phyloP scores from a whole-genome alignment of 1,140 invertebrate species.

The Anagrus nilaparvatae region DNA sequence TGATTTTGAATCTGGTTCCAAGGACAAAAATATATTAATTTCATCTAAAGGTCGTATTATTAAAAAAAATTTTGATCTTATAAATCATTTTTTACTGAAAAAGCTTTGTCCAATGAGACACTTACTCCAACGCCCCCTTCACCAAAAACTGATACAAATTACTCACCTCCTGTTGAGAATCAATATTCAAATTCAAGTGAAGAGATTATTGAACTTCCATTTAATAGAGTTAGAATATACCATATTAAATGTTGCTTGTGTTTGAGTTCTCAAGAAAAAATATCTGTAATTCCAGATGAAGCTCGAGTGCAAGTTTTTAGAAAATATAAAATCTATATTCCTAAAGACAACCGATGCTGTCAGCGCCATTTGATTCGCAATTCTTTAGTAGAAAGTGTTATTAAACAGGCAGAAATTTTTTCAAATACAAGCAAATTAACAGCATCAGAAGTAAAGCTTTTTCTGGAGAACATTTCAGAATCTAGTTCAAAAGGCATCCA shows the following conservation, averaged over 20 bases:
- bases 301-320: constrained; percentile 2
- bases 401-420: not conserved
- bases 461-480: not conserved
- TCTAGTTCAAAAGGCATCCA: not conserved
- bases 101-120: no score
- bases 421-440: not conserved
- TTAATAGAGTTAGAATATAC: not conserved
- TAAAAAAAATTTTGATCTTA: no score
- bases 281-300: not conserved
- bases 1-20: no score
- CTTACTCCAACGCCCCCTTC: no score
- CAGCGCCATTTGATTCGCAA: not conserved
- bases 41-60: no score
- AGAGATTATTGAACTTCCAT: not conserved
- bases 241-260: not conserved
- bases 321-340: not conserved
- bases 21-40: no score
- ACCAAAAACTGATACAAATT: no score
- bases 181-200: no score
- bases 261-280: not conserved
- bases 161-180: no score
- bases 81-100: no score
- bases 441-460: not conserved
- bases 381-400: not conserved
- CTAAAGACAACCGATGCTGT: not conserved